phyloP scores from a whole-genome alignment of 2,113 vertebrate genomes.

The Apteryx mantelli region DNA sequence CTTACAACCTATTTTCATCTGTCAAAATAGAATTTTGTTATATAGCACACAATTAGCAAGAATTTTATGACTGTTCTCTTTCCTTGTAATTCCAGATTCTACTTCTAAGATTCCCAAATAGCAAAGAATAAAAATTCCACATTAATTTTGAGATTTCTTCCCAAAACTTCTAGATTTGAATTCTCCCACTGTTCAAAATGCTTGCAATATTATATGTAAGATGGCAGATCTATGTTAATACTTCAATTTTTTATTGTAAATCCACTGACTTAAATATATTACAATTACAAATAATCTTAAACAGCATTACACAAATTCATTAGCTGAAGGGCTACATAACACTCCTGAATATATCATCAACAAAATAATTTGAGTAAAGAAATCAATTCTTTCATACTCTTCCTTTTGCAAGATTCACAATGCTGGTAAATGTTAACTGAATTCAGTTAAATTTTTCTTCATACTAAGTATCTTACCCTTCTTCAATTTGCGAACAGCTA shows the following conservation, averaged over 20 bases:
- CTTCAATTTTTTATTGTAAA: neutral
- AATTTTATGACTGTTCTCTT: neutral
- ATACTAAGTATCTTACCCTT: constrained; percentile 85
- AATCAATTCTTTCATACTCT: neutral
- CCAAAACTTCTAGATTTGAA: neutral
- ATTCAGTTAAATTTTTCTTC: constrained; percentile 9
- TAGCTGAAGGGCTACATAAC: neutral
- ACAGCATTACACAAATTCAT: neutral
- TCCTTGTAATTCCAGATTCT: neutral
- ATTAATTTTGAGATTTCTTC: neutral
- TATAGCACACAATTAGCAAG: neutral
- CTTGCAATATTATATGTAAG: neutral
- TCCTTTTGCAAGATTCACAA: constrained; percentile 3
- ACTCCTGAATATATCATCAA: accelerated
- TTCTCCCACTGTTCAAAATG: neutral
- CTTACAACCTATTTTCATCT: neutral
- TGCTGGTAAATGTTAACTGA: neutral
- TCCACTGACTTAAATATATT: neutral
- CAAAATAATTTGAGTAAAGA: neutral
- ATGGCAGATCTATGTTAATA: neutral
- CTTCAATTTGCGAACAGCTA: constrained; percentile 97
- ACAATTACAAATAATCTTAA: neutral
- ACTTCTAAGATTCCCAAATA: neutral
- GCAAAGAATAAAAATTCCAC: neutral
- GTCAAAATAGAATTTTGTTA: neutral